phyloP scores from a whole-genome alignment of 2,113 vertebrate species.

The Paralichthys olivaceus region DNA sequence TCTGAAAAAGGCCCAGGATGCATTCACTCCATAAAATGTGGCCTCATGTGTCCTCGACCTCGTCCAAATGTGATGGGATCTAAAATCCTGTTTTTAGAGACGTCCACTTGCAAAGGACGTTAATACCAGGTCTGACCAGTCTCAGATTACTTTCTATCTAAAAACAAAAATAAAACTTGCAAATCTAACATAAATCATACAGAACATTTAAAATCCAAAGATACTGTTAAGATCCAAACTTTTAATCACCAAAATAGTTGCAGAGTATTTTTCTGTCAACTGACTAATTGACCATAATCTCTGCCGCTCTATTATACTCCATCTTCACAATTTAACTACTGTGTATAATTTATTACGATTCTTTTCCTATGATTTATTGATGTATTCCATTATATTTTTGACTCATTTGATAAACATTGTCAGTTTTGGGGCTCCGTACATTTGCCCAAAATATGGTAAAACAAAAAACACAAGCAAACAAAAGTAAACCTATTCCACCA shows the following conservation, averaged over 20 bases:
- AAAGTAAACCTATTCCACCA: not conserved
- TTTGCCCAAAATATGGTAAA: not conserved
- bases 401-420: not conserved
- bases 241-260: no score
- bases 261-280: not conserved
- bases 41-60: no score
- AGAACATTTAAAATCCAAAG: no score
- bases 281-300: not conserved
- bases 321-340: not conserved
- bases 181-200: no score
- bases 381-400: not conserved
- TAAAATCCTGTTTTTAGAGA: no score
- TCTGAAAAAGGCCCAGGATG: no score
- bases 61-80: no score
- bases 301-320: not conserved
- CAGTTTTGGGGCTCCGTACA: not conserved
- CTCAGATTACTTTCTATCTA: no score
- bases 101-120: no score
- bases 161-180: no score
- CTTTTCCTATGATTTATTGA: not conserved
- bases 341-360: not conserved
- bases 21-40: no score
- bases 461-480: not conserved
- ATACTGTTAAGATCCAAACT: not conserved
- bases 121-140: no score